Evolutionary conservation across 2,888 invertebrate genomes (phyloP).

Genomic region (Drosophila atripex): DNA sequence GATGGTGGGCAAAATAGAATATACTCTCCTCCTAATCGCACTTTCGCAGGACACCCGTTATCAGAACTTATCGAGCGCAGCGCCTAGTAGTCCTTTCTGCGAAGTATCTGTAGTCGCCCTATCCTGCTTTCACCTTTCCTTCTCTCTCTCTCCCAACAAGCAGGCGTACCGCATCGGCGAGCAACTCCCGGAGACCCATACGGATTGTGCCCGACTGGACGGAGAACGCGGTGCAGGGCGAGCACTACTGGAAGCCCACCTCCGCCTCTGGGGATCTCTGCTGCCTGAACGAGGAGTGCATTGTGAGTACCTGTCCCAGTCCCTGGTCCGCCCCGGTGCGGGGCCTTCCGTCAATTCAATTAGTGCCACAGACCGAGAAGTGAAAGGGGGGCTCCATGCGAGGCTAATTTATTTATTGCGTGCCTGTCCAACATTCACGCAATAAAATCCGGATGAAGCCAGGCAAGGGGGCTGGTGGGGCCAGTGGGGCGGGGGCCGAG

Average conservation of each 20-base stretch:
- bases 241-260: slow-evolving; percentile 96
- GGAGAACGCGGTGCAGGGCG: slow-evolving; percentile 93
- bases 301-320: slow-evolving; percentile 67
- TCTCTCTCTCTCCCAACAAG: slow-evolving; percentile 37
- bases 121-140: background rate
- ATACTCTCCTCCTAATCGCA: too few species aligned
- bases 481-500: background rate
- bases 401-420: slow-evolving; percentile 78
- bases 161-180: slow-evolving; percentile 84
- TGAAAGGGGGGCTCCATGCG: slow-evolving; percentile 53
- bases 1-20: too few species aligned
- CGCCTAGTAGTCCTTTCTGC: background rate
- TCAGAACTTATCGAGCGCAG: slow-evolving; percentile 23
- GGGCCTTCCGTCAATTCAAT: slow-evolving; percentile 63
- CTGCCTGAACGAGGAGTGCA: slow-evolving; percentile 96
- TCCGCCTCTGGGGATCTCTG: slow-evolving; percentile 97
- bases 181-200: slow-evolving; percentile 85
- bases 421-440: slow-evolving; percentile 59
- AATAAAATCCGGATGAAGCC: slow-evolving; percentile 13
- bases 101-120: background rate
- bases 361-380: slow-evolving; percentile 39
- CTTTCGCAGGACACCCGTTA: slow-evolving; percentile 3
- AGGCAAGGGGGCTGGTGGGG: background rate
- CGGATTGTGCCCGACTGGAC: slow-evolving; percentile 95
- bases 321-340: background rate